Evolutionary conservation across 2,888 invertebrate species (phyloP).

Genomic region (Trichopoda pennipes): DNA sequence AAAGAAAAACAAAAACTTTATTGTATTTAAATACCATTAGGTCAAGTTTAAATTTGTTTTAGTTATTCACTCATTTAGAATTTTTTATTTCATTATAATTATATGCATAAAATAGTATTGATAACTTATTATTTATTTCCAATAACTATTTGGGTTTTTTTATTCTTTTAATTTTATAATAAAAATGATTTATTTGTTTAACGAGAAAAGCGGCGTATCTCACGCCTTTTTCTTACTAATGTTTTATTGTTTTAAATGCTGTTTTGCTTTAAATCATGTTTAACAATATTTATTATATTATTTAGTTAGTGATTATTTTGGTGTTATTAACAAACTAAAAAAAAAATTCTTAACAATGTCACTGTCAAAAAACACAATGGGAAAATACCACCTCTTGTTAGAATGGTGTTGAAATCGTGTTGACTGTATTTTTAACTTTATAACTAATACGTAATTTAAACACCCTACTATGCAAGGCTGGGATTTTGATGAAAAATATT

Average conservation of each 20-base stretch:
- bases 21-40: conserved; percentile 62
- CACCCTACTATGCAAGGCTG: not conserved
- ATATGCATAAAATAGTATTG: conserved; percentile 65
- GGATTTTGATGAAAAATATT: too few relatives aligned
- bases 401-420: conserved; percentile 67
- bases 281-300: conserved; percentile 54
- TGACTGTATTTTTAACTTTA: not conserved
- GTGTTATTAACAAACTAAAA: conserved; percentile 24
- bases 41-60: conserved; percentile 67
- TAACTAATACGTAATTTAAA: not conserved
- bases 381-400: conserved; percentile 63
- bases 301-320: conserved; percentile 46
- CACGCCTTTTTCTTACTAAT: conserved; percentile 59
- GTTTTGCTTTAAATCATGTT: conserved; percentile 59
- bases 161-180: conserved; percentile 24
- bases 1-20: conserved; percentile 14
- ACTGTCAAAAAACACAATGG: conserved; percentile 56
- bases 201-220: conserved; percentile 64
- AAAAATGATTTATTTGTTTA: conserved; percentile 68
- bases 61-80: conserved; percentile 62
- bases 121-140: conserved; percentile 63
- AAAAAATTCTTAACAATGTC: conserved; percentile 52
- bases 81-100: conserved; percentile 57
- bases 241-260: conserved; percentile 37
- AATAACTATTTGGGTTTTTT: conserved; percentile 41